Base-by-base conservation (phyloP, 2,888 invertebrate species). In the Gastrophysa polygoni region DNA sequence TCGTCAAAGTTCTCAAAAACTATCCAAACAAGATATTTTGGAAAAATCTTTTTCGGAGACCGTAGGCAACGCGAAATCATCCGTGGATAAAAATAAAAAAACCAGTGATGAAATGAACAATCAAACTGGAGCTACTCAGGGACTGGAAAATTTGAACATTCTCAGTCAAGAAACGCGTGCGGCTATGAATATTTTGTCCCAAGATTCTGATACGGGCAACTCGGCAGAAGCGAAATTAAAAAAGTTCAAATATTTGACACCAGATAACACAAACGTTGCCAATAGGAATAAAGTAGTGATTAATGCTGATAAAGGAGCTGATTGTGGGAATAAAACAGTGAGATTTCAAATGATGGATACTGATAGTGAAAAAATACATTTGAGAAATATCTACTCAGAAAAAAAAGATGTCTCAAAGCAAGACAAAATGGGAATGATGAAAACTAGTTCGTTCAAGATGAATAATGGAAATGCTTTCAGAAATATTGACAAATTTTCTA, bases 181-280 rank as follows among this genome's bases (percentile, higher is more conserved):
- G 38, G 38, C 38, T 14, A 38, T 51, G 17, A 57, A 57, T 20
- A 1, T 61, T 14, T 4, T 61, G 1, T 61, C 61, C 0, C 61
- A 61, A 57, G 57, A 61, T 24, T 61, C 61, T 24, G 46, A 28
- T 14, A 47, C n/a, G 20, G 47, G 34, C 34, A 38, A 14, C 38
- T 38, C 38, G 14, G 28, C 47, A 32, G 34, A 51, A 57, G 28
- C 52, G n/a, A 52, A 51, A 7, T 34, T 57, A 20, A 34, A 44
- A 10, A 43, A 51, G 10, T 57, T 61, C 29, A 51, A 52, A 51
- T 51, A 61, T 14, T 32, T 29, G 5, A 32, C 51, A 5, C 49
- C 48, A 17, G 14, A 32, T 7, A 11, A 11, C 11, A n/a, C 24
- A 0, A 17, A 38, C 3, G 21, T n/a, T 11, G 10, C 24, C 17